Conservation (phyloP, 2,113 vertebrate genomes). For the Oreochromis aureus region DNA sequence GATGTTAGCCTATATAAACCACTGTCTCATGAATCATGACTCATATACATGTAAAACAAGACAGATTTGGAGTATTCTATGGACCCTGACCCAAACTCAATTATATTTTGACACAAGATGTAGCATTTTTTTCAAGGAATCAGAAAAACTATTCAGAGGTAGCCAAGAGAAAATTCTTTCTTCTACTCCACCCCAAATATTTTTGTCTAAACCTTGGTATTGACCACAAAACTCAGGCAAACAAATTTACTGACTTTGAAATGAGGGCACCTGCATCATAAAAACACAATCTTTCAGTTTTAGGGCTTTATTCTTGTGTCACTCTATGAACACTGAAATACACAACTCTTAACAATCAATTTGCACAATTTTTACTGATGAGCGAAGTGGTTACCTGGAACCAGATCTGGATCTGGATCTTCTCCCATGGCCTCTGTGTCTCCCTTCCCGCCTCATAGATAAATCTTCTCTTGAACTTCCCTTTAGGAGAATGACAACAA, state of each 20-base stretch:
- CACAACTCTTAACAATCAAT: not conserved
- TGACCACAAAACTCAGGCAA: not conserved
- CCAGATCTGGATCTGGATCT: slow-evolving; percentile 82
- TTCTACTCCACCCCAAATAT: not conserved
- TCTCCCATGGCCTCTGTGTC: slow-evolving; percentile 75
- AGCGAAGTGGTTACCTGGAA: slow-evolving; percentile 73
- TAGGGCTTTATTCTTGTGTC: not conserved
- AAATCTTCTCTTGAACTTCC: slow-evolving; percentile 78
- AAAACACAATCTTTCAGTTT: not conserved
- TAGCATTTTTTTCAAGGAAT: not conserved
- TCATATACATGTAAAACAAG: not conserved
- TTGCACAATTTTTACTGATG: not conserved
- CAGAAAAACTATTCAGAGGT: not conserved
- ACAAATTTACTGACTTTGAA: not conserved
- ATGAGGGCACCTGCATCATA: not conserved
- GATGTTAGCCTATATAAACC: not conserved
- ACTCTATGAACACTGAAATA: not conserved
- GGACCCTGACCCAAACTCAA: not conserved
- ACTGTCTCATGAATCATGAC: not conserved
- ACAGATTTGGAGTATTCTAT: not conserved
- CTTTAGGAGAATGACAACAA: slow-evolving; percentile 54
- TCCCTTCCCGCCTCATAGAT: slow-evolving; percentile 71
- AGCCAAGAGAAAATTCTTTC: not conserved
- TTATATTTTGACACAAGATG: not conserved
- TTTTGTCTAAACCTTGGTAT: not conserved